phyloP scores from a whole-genome alignment of 2,113 vertebrate genomes.

The Chroicocephalus ridibundus region DNA sequence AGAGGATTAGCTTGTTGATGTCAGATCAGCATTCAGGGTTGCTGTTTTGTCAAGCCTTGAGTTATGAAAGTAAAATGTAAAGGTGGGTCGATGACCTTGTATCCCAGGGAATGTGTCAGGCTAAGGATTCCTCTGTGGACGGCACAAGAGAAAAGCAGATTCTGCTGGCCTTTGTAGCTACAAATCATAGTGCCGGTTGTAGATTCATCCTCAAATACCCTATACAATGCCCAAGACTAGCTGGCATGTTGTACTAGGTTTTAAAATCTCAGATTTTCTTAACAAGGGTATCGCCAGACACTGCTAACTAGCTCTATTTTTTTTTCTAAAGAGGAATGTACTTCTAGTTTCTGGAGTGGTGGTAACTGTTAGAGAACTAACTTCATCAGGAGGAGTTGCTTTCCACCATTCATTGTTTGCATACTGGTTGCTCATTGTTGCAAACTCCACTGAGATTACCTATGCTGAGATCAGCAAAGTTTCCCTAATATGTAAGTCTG shows the following conservation, averaged over 20 bases:
- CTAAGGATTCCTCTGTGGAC: neutral
- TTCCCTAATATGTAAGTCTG: neutral
- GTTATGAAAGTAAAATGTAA: constrained; percentile 25
- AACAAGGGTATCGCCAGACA: neutral
- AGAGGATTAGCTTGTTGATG: constrained; percentile 30
- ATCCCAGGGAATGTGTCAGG: neutral
- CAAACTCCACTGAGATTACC: neutral
- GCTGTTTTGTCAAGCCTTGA: constrained; percentile 21
- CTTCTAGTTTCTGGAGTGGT: neutral
- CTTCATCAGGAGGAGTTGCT: neutral
- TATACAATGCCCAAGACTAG: neutral
- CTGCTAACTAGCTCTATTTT: neutral
- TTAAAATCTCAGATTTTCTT: neutral
- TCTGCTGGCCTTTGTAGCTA: neutral
- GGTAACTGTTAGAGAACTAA: neutral
- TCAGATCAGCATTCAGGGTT: neutral
- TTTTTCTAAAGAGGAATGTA: neutral
- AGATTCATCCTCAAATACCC: neutral
- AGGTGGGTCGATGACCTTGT: constrained; percentile 3
- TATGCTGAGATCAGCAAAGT: neutral
- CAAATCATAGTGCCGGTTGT: neutral
- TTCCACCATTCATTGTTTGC: neutral
- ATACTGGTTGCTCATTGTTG: neutral
- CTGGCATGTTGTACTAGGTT: neutral
- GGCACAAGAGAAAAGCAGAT: neutral